Evolutionary conservation across 2,888 invertebrate genomes (phyloP), one percentile per base, ranked within the genome.

Genomic region (Uropetala carovei): DNA sequence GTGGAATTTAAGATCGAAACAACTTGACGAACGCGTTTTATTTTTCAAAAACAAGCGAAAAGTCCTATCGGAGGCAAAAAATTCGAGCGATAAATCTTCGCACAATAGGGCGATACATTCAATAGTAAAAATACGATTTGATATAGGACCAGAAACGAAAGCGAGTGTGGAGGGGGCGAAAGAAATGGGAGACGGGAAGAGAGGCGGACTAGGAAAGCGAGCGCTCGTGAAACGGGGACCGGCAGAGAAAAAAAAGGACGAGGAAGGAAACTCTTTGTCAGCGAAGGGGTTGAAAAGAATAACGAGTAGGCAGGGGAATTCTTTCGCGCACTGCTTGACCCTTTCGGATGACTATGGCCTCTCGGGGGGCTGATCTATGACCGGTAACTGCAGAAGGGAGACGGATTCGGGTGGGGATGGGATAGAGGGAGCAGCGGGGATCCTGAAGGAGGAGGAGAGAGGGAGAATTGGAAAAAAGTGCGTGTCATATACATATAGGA

Each of bases 261-360:
- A 30, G 60, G 30, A 75, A 75, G 22, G 22, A 27, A 64, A 43
- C 89, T 60, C 86, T 89, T 89, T 89, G 64, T 89, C 89, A 89
- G 89, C n/a, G 64, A 64, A 89, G 64, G 64, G 30, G 89, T 60
- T 89, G 64, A 64, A 89, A 68, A 89, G 89, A 89, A 89, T 64
- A 89, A 89, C 86, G 64, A 64, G 64, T 64, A 64, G 64, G 56
- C 89, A 56, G 60, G 30, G 64, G 64, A 59, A 89, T 89, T 64
- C 64, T 89, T 89, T 89, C n/a, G 86, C 86, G 30, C 60, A 64
- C 14, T 89, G 68, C 68, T 89, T 89, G 89, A 89, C 89, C 89
- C 56, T 89, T 89, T 64, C 68, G 64, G 89, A 68, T 89, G 89
- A 89, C n/a, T 89, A 64, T 89, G 64, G 89, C 64, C 89, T 64